phyloP scores from a whole-genome alignment of 2,113 vertebrate genomes.

The Malurus elegans region DNA sequence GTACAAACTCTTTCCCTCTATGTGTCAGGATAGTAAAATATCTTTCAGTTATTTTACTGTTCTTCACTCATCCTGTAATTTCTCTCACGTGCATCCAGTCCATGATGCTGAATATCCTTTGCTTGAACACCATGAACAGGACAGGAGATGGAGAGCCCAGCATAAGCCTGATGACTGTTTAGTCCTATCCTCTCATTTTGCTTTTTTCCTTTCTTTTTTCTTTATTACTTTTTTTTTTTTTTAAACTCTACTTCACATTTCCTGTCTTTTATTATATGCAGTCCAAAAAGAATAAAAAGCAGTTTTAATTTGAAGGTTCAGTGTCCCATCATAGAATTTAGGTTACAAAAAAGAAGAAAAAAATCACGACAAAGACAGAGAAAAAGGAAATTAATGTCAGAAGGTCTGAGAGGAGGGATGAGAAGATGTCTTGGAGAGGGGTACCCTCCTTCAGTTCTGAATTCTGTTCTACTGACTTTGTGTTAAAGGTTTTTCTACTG shows the following conservation, averaged over 20 bases:
- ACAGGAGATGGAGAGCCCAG: neutral
- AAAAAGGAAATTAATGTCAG: neutral
- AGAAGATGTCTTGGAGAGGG: neutral
- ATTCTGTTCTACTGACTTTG: neutral
- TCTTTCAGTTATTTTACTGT: neutral
- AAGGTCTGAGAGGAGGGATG: neutral
- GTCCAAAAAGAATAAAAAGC: neutral
- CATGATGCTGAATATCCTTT: neutral
- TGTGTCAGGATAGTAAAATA: too few relatives aligned
- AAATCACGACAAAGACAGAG: neutral
- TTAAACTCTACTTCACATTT: neutral
- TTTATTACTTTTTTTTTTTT: neutral
- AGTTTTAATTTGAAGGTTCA: neutral
- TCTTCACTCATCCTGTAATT: neutral
- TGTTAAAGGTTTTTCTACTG: neutral
- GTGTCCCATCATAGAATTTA: neutral
- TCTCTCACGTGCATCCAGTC: neutral
- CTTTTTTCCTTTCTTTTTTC: neutral
- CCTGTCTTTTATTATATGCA: neutral
- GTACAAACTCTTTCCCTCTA: neutral
- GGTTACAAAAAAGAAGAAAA: neutral
- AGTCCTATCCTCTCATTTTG: neutral
- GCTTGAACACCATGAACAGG: neutral
- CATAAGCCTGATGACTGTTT: neutral
- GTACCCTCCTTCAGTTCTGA: neutral